phyloP scores from a whole-genome alignment of 1,140 invertebrate species.

The Drosophila bocqueti region DNA sequence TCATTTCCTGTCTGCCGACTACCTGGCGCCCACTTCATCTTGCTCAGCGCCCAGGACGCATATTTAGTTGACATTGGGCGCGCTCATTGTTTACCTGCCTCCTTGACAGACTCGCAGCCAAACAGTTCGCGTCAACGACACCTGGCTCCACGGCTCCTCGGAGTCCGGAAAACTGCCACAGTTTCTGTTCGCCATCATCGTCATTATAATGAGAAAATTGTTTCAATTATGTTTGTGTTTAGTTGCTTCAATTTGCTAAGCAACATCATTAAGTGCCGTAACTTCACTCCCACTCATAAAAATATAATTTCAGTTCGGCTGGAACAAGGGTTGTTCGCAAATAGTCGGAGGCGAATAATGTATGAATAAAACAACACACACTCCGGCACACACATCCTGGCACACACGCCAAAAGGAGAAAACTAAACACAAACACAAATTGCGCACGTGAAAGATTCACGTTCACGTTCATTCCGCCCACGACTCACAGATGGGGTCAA shows the following conservation, averaged over 20 bases:
- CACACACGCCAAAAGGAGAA: conserved; percentile 30
- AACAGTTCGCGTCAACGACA: conserved; percentile 76
- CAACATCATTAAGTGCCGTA: conserved; percentile 81
- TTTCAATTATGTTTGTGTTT: conserved; percentile 84
- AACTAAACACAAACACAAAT: conserved; percentile 49
- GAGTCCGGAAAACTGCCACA: conserved; percentile 17
- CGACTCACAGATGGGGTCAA: not conserved
- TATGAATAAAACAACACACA: conserved; percentile 74
- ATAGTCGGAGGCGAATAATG: conserved; percentile 49
- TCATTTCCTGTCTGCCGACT: conserved; percentile 31
- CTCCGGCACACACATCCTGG: conserved; percentile 6
- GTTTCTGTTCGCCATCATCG: conserved; percentile 42
- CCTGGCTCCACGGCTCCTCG: conserved; percentile 53
- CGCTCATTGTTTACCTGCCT: conserved; percentile 69
- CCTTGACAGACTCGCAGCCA: conserved; percentile 71
- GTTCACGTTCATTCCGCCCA: conserved; percentile 24
- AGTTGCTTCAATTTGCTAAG: conserved; percentile 84
- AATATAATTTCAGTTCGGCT: conserved; percentile 70
- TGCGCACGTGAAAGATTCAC: conserved; percentile 69
- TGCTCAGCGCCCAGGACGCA: conserved; percentile 63
- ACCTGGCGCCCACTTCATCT: conserved; percentile 72
- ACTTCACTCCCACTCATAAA: conserved; percentile 68
- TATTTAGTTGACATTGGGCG: conserved; percentile 73
- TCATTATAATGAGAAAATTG: conserved; percentile 83
- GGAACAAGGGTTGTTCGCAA: conserved; percentile 61